phyloP scores from a whole-genome alignment of 2,113 vertebrate species.

The Aspiorhynchus laticeps region DNA sequence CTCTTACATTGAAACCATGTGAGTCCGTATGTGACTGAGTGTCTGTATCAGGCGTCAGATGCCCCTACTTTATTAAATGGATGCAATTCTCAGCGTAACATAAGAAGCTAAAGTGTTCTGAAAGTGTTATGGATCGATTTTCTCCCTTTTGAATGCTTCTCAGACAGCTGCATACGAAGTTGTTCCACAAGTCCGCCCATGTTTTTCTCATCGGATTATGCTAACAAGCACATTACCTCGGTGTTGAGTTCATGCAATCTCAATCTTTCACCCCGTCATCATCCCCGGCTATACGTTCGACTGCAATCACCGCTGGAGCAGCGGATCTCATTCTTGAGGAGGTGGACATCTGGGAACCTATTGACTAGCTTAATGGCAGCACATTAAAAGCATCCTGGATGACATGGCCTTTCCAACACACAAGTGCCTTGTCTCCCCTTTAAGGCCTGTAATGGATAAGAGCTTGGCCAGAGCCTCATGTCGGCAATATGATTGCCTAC shows the following conservation, averaged over 20 bases:
- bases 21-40: constrained; percentile 29
- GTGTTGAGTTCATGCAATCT: not conserved
- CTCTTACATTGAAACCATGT: not conserved
- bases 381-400: constrained; percentile 46
- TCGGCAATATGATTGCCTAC: constrained; percentile 19
- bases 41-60: constrained; percentile 28
- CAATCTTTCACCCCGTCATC: not conserved
- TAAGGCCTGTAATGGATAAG: constrained; percentile 43
- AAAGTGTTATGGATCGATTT: constrained; percentile 43
- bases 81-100: constrained; percentile 38
- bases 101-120: constrained; percentile 45
- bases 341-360: constrained; percentile 32
- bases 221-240: constrained; percentile 2
- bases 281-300: not conserved
- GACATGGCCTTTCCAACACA: constrained; percentile 36
- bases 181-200: not conserved
- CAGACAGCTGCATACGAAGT: not conserved
- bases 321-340: not conserved
- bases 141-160: constrained; percentile 23
- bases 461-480: constrained; percentile 13
- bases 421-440: constrained; percentile 29
- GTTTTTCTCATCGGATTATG: constrained; percentile 3
- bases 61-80: constrained; percentile 40
- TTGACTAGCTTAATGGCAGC: constrained; percentile 42
- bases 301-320: not conserved